Conservation (phyloP, 1,140 invertebrate genomes). For the Platorchestia sp. region DNA sequence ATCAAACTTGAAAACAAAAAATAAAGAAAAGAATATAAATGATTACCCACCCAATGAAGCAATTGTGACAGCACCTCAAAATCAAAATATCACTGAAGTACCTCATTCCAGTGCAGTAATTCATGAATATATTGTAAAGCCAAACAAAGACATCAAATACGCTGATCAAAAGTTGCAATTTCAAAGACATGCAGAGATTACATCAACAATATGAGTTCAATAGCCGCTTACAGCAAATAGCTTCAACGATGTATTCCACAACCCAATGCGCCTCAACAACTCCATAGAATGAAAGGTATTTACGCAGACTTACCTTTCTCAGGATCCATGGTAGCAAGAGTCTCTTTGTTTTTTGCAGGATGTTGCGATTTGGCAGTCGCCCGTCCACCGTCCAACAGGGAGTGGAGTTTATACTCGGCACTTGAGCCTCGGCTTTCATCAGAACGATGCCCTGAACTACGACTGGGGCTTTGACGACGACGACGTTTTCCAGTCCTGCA, state of each 20-base stretch:
- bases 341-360: not conserved
- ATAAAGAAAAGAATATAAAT: not conserved
- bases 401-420: not conserved
- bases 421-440: not conserved
- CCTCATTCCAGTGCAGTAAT: not conserved
- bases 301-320: not conserved
- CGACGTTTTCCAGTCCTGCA: not conserved
- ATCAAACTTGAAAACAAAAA: not conserved
- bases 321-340: conserved; percentile 12
- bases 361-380: not conserved
- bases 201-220: not conserved
- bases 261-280: not conserved
- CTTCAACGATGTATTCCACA: not conserved
- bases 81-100: not conserved
- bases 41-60: not conserved
- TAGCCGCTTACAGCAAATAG: not conserved
- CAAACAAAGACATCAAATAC: not conserved
- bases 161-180: not conserved
- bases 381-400: not conserved
- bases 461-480: not conserved
- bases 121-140: not conserved
- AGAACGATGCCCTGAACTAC: not conserved
- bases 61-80: not conserved
- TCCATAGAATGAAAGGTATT: not conserved
- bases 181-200: not conserved